Evolutionary conservation across 1,140 invertebrate genomes (phyloP), one percentile per base, ranked within the genome.

Genomic region (Chrysoperla carnea): DNA sequence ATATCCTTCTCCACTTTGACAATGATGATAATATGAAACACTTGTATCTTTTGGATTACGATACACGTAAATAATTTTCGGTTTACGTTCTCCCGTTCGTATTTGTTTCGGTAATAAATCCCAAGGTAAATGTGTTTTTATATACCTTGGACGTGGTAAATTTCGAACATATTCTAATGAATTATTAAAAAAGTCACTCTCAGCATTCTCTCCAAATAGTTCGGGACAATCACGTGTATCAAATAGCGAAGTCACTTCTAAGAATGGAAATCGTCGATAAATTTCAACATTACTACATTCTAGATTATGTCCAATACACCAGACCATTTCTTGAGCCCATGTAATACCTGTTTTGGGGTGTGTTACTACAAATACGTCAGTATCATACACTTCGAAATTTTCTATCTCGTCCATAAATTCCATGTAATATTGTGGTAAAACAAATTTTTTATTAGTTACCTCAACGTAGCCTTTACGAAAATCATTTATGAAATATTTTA

Each of bases 11-110:
- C 77, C 58, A 8, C 75, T 55, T 35, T 63, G 67, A 51, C 68
- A 69, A 54, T 83, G 81, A 58, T 87, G 72, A 52, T 70, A 88
- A 53, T 79, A 84, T 0, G 83, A 87, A 4, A 89, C 70, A 23
- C 73, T 75, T 1, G 75, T 74, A 55, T 90, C 85, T 58, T 85
- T 88, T 0, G 84, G 78, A 59, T 89, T 84, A 49, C 85, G 69
- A 1, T 72, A 68, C 0, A 87, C 70, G 50, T 88, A 88, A 40
- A 89, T 75, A 1, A 88, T 75, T 72, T 68, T 69, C 6, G 69
- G 61, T 35, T 63, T 64, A 28, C 58, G 68, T 13, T 50, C 50
- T 40, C 63, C 59, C 13, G 54, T 60, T 50, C 64, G 63, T 17
- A 76, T 55, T 51, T 73, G 62, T 6, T 61, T 60, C 0, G 82